Base-by-base conservation (phyloP, 2,888 invertebrate species). In the Mystacides longicornis region DNA sequence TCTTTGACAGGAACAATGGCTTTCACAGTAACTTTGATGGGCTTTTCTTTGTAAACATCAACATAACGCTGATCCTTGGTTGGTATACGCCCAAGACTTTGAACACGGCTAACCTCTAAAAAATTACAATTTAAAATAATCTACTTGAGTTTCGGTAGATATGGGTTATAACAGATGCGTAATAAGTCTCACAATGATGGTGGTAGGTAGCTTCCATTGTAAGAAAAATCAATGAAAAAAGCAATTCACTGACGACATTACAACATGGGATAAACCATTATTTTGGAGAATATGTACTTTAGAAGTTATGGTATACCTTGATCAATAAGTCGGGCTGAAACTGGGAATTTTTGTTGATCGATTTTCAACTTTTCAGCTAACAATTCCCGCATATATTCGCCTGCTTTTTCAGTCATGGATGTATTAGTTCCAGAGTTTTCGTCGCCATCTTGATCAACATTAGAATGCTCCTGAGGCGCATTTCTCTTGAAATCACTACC, bases 11-110 rank as follows among this genome's bases (percentile, higher is more conserved):
- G 87, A 22, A 87, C 85, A 60, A 86, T 69, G 16, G 86, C 86
- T 70, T 86, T 85, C n/a, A 85, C 85, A 11, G 81, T 76, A 23
- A 87, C 82, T 65, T 85, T 82, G 62, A 85, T 80, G 16, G 85
- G 84, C 66, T 85, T 85, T 64, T 89, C 90, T 60, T 84, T 79
- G 71, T 85, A 87, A 37, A 88, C 86, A 70, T 88, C 88, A 20
- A 87, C 79, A 69, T 87, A 89, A 71, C 86, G 82, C 47, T 71
- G 75, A 64, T 87, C 87, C 59, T 81, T 79, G 4, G 77, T 71
- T 4, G 86, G 85, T 31, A 81, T 72, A 60, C 86, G 80, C 1
- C 87, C 87, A 9, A 80, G 75, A 1, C 81, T 71, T 69, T 89
- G 87, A 11, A 86, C 84, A 71, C 83, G 85, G 64, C 81, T 74